A percentile compares a stretch with the other conserved stretches of the same genome.
Conservation (phyloP, 1,140 invertebrate species). For the Microplitis demolitor region DNA sequence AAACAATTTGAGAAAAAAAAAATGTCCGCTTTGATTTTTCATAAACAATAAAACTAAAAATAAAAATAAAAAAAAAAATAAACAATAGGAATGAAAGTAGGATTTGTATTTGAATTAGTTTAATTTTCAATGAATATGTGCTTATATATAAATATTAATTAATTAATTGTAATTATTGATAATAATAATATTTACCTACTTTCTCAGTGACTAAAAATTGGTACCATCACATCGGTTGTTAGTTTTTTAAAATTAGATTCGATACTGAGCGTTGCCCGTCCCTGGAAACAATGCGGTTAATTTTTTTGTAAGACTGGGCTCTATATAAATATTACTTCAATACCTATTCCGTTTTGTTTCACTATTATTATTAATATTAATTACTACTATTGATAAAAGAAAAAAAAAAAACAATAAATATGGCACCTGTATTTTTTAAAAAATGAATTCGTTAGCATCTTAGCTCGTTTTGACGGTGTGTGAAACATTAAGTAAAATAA, state of each 20-base stretch:
- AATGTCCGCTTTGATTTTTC: conserved; percentile 60
- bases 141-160: conserved; percentile 42
- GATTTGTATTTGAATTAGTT: conserved; percentile 61
- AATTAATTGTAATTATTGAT: conserved; percentile 20
- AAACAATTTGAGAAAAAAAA: conserved; percentile 40
- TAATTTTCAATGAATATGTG: conserved; percentile 57
- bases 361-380: conserved; percentile 46
- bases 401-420: not conserved
- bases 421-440: not conserved
- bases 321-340: conserved; percentile 62
- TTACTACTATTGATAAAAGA: not conserved
- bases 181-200: conserved; percentile 58
- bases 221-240: conserved; percentile 27
- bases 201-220: conserved; percentile 50
- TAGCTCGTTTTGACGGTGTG: conserved; percentile 18
- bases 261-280: conserved; percentile 56
- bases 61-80: conserved; percentile 45
- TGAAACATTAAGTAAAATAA: not conserved
- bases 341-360: conserved; percentile 54
- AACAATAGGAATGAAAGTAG: conserved; percentile 59
- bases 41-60: conserved; percentile 49
- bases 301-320: conserved; percentile 62
- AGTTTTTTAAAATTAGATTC: conserved; percentile 43
- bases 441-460: not conserved
- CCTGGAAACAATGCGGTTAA: conserved; percentile 58